Conservation (phyloP, 2,888 invertebrate genomes). For the Cyaniris semiargus region DNA sequence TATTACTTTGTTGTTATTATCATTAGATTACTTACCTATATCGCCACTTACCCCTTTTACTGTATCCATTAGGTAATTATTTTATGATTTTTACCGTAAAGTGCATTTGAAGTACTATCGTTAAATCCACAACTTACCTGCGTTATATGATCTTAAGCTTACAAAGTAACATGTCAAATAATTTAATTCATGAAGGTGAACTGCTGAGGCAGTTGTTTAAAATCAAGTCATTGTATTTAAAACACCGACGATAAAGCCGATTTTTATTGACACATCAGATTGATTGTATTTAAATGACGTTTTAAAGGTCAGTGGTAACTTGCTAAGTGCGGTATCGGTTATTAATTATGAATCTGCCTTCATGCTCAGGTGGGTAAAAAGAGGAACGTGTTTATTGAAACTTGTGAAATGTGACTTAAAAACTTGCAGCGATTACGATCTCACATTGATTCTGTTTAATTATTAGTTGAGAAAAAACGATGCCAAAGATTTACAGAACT, state of each 20-base stretch:
- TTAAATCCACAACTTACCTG: neutral
- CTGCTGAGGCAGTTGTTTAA: neutral
- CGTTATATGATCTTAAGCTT: neutral
- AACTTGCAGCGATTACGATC: neutral
- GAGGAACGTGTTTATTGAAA: constrained; percentile 11
- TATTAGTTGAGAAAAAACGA: neutral
- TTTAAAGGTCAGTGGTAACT: neutral
- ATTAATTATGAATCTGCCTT: constrained; percentile 12
- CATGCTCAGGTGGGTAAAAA: neutral
- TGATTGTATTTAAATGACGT: constrained; percentile 27
- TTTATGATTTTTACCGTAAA: neutral
- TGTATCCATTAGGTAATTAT: neutral
- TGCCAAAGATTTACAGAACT: neutral
- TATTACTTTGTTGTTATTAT: neutral
- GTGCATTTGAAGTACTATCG: neutral
- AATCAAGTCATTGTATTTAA: constrained; percentile 14
- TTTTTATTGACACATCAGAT: constrained; percentile 15
- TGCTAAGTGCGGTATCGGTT: neutral
- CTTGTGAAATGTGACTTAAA: constrained; percentile 5
- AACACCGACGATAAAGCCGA: neutral
- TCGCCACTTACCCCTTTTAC: too few species aligned
- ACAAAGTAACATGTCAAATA: neutral
- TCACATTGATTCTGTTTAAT: neutral
- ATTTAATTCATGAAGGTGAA: constrained; percentile 9
- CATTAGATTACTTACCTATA: neutral